phyloP scores from a whole-genome alignment of 2,888 invertebrate species.

The Nipponacmea schrenckii region DNA sequence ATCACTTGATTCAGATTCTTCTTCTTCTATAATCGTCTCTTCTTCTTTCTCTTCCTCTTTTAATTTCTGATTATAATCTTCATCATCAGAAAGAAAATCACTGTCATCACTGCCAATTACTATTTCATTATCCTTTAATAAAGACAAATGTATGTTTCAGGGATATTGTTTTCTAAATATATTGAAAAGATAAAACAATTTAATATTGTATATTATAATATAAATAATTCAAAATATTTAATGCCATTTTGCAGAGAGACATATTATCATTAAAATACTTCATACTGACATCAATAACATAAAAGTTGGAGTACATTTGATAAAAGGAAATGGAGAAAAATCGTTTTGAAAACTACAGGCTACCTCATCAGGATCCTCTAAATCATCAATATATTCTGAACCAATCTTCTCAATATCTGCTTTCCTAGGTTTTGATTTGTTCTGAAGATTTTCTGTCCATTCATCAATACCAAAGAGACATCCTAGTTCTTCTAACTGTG shows the following conservation, averaged over 20 bases:
- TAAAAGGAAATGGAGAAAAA: no score
- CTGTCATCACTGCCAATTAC: conserved; percentile 12
- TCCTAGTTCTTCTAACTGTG: conserved; percentile 54
- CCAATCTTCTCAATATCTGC: background rate
- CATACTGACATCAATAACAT: no score
- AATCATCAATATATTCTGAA: background rate
- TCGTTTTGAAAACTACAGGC: no score
- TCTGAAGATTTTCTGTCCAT: conserved; percentile 49
- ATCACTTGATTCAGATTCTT: background rate
- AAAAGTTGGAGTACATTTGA: no score
- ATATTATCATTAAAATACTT: no score
- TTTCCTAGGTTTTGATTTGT: conserved; percentile 11
- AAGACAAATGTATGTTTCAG: background rate
- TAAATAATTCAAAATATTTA: no score
- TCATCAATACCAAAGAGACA: conserved; percentile 58
- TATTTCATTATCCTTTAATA: background rate
- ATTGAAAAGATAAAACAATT: no score
- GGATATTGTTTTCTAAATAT: no score
- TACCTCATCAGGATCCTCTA: background rate
- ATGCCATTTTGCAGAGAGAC: no score
- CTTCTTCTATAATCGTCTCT: conserved; percentile 1
- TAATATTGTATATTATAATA: no score
- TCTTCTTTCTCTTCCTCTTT: conserved; percentile 12
- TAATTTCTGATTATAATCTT: conserved; percentile 14
- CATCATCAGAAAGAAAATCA: conserved; percentile 15